Evolutionary conservation across 2,888 invertebrate genomes (phyloP).

Genomic region (Onthophagus sagittarius): DNA sequence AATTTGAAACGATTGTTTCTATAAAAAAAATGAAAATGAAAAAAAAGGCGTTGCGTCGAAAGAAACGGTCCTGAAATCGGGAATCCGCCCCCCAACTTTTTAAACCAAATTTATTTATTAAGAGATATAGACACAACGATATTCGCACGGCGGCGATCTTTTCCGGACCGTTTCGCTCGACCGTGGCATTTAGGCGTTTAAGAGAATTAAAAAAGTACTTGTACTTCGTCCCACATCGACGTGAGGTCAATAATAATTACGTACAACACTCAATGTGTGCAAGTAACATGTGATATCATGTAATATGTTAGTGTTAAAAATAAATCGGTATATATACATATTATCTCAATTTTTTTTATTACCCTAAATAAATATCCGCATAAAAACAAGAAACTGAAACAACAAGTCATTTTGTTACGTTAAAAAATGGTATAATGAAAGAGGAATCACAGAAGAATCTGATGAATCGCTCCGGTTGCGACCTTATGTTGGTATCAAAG

Average conservation of each 20-base stretch:
- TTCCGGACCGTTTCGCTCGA: slow-evolving; percentile 18
- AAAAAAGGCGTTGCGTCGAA: slow-evolving; percentile 26
- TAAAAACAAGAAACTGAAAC: too few relatives aligned
- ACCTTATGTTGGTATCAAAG: too few relatives aligned
- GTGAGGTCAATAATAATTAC: slow-evolving; percentile 50
- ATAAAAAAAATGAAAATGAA: slow-evolving; percentile 15
- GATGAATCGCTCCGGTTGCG: too few relatives aligned
- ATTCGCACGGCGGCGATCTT: slow-evolving; percentile 16
- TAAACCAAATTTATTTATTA: slow-evolving; percentile 29
- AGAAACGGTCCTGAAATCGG: slow-evolving; percentile 13
- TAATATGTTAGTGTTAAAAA: slow-evolving; percentile 52
- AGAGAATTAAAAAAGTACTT: slow-evolving; percentile 38
- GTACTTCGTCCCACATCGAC: slow-evolving; percentile 49
- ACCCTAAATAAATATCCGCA: background rate
- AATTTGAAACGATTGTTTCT: slow-evolving; percentile 35
- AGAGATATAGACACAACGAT: slow-evolving; percentile 28
- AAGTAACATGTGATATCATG: slow-evolving; percentile 53
- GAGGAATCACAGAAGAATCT: too few relatives aligned
- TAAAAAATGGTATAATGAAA: too few relatives aligned
- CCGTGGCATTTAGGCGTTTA: slow-evolving; percentile 20
- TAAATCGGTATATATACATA: slow-evolving; percentile 49
- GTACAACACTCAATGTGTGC: slow-evolving; percentile 52
- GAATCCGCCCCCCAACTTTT: background rate
- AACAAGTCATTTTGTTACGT: too few relatives aligned
- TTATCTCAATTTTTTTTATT: slow-evolving; percentile 47